Percentiles rank a stretch among this genome's conserved stretches.
Conservation (phyloP, 2,113 vertebrate genomes). For the Sebastes fasciatus region DNA sequence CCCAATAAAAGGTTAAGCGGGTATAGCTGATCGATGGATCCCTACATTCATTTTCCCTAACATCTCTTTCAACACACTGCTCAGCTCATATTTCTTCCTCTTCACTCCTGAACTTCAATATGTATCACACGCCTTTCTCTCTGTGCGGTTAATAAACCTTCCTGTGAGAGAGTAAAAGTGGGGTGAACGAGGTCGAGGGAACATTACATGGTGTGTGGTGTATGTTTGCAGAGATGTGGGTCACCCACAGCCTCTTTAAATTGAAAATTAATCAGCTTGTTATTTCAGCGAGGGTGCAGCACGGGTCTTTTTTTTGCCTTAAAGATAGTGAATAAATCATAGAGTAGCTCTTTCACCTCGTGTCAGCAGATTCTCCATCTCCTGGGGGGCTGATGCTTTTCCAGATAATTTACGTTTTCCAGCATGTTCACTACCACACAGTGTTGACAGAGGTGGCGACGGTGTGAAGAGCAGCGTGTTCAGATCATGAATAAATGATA, state of each 20-base stretch:
- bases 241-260: conserved; percentile 3
- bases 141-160: neutral
- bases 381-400: conserved; percentile 18
- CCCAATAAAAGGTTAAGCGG: neutral
- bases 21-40: neutral
- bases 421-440: neutral
- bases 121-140: neutral
- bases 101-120: conserved; percentile 6
- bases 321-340: conserved; percentile 33
- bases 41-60: neutral
- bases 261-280: conserved; percentile 21
- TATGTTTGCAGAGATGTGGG: conserved; percentile 44
- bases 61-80: neutral
- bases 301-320: conserved; percentile 11
- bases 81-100: conserved; percentile 1
- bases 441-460: conserved; percentile 1
- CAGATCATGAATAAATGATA: conserved; percentile 43
- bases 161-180: conserved; percentile 2
- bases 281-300: conserved; percentile 29
- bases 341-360: conserved; percentile 21
- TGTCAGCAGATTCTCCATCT: conserved; percentile 47
- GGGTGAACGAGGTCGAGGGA: conserved; percentile 1
- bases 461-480: neutral
- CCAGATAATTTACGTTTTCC: conserved; percentile 13
- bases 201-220: neutral